Evolutionary conservation across 1,140 invertebrate genomes (phyloP).

Genomic region (Battus philenor): DNA sequence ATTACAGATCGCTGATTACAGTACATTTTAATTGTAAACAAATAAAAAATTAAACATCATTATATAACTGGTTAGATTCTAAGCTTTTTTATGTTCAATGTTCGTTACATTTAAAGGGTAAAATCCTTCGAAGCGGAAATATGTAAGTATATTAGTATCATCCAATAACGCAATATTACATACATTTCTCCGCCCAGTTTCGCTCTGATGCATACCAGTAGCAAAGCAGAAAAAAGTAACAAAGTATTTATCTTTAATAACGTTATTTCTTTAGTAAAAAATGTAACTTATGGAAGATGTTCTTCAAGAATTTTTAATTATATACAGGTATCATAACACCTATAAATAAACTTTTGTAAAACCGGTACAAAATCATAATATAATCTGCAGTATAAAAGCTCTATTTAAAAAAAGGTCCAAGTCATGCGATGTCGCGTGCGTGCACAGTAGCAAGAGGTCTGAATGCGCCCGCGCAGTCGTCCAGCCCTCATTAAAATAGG

Average conservation of each 20-base stretch:
- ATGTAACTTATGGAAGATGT: no score
- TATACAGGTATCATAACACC: no score
- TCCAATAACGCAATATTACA: neutral
- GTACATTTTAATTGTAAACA: no score
- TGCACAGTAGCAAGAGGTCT: constrained; percentile 29
- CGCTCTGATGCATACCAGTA: neutral
- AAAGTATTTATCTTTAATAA: no score
- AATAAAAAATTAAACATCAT: no score
- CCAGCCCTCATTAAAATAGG: constrained; percentile 30
- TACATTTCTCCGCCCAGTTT: constrained; percentile 4
- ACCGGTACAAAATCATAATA: no score
- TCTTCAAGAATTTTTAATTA: no score
- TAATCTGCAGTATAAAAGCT: constrained; percentile 15
- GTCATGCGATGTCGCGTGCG: constrained; percentile 49
- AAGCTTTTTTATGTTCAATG: no score
- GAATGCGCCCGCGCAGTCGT: constrained; percentile 20
- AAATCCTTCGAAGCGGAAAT: neutral
- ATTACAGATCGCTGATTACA: no score
- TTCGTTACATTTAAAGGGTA: no score
- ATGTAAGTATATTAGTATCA: neutral
- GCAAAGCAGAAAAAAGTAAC: neutral
- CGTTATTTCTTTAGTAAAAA: neutral
- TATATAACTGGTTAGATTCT: no score
- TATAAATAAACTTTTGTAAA: no score
- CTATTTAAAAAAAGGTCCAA: constrained; percentile 17